Base-by-base conservation (phyloP, 2,797 vertebrate species). In the Aplochiton taeniatus region DNA sequence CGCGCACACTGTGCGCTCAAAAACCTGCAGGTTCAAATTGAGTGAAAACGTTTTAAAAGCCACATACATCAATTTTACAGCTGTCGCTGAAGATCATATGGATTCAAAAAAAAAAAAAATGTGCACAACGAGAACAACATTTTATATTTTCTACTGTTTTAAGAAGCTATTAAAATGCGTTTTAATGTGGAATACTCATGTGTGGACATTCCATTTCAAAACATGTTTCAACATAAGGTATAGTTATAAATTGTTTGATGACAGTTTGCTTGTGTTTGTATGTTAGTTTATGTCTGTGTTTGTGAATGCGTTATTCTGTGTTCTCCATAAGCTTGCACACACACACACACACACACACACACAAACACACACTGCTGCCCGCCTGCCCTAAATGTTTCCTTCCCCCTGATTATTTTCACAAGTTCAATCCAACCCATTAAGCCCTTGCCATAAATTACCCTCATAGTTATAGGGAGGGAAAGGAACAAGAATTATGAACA, bases 371-470 rank as follows among this genome's bases (percentile, higher is more conserved):
- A 43, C 56, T 10, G 4, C 43, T 43, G 45, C 11, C 31, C 31
- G 31, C 31, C 31, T 31, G 31, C 31, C 31, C 31, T 6, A 17
- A 10, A 12, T 31, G 42, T 58, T 43, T 58, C 63, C 45, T 57
- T 61, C 63, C 12, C 51, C 47, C 61, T 70, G 61, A 80, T 81
- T 79, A 74, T 83, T 70, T 79, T 74, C 67, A 81, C 63, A 76
- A 61, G 68, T 67, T 77, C 78, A 76, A 84, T 81, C 81, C 51
- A 55, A 2, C 31, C 85, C 77, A 85, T 90, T 89, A 88, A 73
- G 72, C 72, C 76, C 74, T 17, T 48, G 62, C 84, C 76, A 77
- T 93, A 93, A 95, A 92, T 93, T 90, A 90, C 70, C 71, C 83
- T 88, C 85, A 78, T 73, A 76, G 76, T 83, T 68, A 79, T 74